These are phyloP conservation scores for Diaprepes abbreviatus DNA, from an alignment of 2,888 invertebrate genomes.

Conservation along the genomic window DNA sequence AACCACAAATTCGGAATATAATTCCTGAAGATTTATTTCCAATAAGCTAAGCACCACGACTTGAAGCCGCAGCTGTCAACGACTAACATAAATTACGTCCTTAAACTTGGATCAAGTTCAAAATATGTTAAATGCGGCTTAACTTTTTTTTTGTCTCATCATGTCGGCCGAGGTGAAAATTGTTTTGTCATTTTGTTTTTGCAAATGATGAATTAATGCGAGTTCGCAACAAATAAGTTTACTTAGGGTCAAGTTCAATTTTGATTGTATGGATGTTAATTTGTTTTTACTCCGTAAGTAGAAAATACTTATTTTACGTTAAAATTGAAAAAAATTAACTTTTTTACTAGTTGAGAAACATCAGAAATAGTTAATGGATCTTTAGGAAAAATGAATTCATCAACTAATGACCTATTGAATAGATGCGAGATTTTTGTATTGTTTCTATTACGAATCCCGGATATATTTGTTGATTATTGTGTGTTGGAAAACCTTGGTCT, in stretches of 20 bases:
- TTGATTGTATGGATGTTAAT: too few species aligned
- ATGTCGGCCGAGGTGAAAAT: conserved; percentile 21
- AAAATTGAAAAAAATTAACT: too few species aligned
- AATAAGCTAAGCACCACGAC: conserved; percentile 20
- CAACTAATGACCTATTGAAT: too few species aligned
- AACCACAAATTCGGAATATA: conserved; percentile 22
- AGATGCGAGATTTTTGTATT: too few species aligned
- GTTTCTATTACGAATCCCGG: too few species aligned
- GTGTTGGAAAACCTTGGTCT: too few species aligned
- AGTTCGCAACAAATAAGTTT: conserved; percentile 8
- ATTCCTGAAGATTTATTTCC: conserved; percentile 35
- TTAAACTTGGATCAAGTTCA: conserved; percentile 49
- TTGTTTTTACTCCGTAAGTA: too few species aligned
- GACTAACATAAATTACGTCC: conserved; percentile 38
- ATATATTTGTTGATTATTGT: too few species aligned
- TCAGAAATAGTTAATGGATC: too few species aligned
- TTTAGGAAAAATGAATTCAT: too few species aligned
- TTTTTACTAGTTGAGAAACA: too few species aligned
- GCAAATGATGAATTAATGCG: conserved; percentile 19
- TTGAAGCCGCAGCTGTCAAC: conserved; percentile 20
- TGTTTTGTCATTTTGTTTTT: conserved; percentile 25
- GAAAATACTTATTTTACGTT: too few species aligned
- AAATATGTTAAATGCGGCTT: conserved; percentile 38
- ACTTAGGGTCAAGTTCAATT: conserved; percentile 14
- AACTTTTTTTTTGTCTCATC: conserved; percentile 18